Evolutionary conservation across 1,140 invertebrate genomes (phyloP).

Genomic region (Drosophila lacertosa): DNA sequence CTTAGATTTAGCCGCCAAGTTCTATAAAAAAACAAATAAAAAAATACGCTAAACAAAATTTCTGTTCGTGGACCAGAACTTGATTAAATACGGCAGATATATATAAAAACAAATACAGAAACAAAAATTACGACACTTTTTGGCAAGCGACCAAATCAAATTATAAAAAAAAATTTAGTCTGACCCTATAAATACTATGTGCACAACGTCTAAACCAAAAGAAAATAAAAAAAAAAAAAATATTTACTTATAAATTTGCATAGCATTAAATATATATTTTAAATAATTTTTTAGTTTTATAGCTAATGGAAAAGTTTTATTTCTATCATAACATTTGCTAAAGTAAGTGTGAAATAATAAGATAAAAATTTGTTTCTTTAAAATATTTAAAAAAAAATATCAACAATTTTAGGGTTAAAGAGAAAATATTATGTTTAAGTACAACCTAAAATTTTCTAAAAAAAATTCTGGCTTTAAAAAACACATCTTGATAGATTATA

Average conservation of each 20-base stretch:
- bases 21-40: conserved; percentile 20
- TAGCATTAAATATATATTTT: conserved; percentile 6
- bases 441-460: too few species aligned
- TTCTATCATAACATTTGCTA: too few species aligned
- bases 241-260: conserved; percentile 4
- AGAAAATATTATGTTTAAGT: too few species aligned
- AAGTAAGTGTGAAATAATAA: too few species aligned
- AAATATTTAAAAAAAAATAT: too few species aligned
- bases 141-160: conserved; percentile 74
- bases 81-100: conserved; percentile 59
- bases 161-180: conserved; percentile 51
- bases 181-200: conserved; percentile 35
- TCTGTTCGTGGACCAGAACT: conserved; percentile 43
- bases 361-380: too few species aligned
- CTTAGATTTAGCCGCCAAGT: conserved; percentile 23
- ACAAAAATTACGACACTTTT: conserved; percentile 52
- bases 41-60: conserved; percentile 45
- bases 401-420: too few species aligned
- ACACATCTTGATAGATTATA: too few species aligned
- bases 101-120: conserved; percentile 44
- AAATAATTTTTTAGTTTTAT: conserved; percentile 15
- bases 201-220: background rate
- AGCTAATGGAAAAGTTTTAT: background rate
- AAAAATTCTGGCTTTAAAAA: too few species aligned
- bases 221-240: conserved; percentile 1